A percentile compares a stretch with the other conserved stretches of the same genome.
Conservation (phyloP, 2,888 invertebrate genomes). For the Mesorhabditis belari region DNA sequence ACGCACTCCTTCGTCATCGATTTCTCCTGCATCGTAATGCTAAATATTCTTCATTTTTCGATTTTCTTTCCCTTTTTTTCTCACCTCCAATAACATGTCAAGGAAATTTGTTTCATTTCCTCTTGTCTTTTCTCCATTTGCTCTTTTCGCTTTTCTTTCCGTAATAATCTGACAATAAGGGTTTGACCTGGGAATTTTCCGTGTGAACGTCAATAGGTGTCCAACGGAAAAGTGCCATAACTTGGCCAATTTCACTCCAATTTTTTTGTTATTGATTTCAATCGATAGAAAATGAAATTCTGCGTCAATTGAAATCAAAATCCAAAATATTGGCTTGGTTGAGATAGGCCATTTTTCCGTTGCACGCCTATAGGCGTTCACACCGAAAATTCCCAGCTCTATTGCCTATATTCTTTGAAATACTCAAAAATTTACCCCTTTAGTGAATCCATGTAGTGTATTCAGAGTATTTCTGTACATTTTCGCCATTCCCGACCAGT, state of each 20-base stretch:
- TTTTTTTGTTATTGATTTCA: too few relatives aligned
- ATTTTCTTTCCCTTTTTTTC: background rate
- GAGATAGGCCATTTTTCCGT: too few relatives aligned
- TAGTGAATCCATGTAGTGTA: background rate
- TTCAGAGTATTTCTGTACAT: background rate
- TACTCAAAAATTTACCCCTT: too few relatives aligned
- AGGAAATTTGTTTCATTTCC: background rate
- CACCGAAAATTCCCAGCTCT: too few relatives aligned
- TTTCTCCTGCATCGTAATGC: background rate
- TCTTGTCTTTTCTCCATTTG: background rate
- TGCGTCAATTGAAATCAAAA: background rate
- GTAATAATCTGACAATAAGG: background rate
- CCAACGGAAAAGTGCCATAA: too few relatives aligned
- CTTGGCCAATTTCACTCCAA: too few relatives aligned
- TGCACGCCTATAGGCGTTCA: too few relatives aligned
- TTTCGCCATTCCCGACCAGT: background rate
- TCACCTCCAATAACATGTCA: background rate
- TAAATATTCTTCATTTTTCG: background rate
- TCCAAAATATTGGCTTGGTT: too few relatives aligned
- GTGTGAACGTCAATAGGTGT: too few relatives aligned
- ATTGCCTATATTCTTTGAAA: too few relatives aligned
- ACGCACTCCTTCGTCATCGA: background rate
- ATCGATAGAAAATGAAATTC: background rate
- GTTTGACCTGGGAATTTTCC: background rate
- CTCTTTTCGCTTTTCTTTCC: background rate